These are phyloP conservation scores for Gopherus flavomarginatus DNA, from an alignment of 2,113 vertebrate species.

Conservation along the genomic window DNA sequence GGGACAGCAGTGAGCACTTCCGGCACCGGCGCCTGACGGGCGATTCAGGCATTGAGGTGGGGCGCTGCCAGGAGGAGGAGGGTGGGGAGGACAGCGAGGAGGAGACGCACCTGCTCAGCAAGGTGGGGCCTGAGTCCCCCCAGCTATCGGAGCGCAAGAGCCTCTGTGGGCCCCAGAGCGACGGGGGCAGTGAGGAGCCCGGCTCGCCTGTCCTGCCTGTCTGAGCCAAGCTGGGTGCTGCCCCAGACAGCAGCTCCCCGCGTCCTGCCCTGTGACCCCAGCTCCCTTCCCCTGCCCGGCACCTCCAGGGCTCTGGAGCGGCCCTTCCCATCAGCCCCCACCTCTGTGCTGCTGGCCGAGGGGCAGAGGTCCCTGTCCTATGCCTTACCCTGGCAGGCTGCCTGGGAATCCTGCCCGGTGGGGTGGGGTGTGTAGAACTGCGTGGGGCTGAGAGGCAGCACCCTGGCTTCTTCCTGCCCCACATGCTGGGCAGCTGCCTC, in stretches of 20 bases:
- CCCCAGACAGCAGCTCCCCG: not conserved
- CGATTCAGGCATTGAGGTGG: conserved; percentile 94
- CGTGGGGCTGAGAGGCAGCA: not conserved
- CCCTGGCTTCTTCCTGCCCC: too few species aligned
- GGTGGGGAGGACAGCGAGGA: conserved; percentile 21
- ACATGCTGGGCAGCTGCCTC: not conserved
- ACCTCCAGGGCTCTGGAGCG: too few species aligned
- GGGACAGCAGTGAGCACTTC: conserved; percentile 68
- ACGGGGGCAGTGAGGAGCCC: fast-evolving
- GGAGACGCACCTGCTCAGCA: conserved; percentile 41
- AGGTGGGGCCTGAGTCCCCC: not conserved
- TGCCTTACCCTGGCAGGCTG: too few species aligned
- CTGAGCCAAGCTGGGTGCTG: not conserved
- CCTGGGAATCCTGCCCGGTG: not conserved
- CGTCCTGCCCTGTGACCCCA: not conserved
- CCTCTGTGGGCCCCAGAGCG: not conserved
- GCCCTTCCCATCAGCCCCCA: not conserved
- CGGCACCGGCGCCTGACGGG: conserved; percentile 90
- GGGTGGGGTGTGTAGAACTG: not conserved
- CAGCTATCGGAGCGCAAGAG: fast-evolving
- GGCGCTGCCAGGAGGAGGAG: conserved; percentile 62
- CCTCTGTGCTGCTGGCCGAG: not conserved
- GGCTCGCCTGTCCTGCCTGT: not conserved
- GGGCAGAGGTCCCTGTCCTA: too few species aligned
- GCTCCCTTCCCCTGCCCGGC: too few species aligned